Conservation (phyloP, 2,888 invertebrate species). For the Pyralis farinalis region DNA sequence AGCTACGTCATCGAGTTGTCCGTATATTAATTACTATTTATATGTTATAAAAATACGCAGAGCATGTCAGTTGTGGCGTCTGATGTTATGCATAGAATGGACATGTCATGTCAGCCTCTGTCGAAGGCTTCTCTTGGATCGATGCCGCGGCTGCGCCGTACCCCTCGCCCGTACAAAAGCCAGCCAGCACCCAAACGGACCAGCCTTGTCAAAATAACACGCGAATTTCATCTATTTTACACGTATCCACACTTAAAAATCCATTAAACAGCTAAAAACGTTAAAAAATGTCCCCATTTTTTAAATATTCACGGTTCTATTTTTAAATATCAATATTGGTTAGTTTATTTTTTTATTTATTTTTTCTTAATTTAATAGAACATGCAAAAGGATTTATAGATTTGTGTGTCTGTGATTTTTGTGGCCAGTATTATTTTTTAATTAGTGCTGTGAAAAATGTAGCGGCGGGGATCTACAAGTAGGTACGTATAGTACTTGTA, state of each 20-base stretch:
- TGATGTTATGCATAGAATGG: neutral
- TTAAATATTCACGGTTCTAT: neutral
- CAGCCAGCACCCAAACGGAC: conserved; percentile 51
- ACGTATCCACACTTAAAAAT: conserved; percentile 24
- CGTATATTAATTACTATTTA: too few relatives aligned
- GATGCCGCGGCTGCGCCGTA: conserved; percentile 63
- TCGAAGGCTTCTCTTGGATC: conserved; percentile 55
- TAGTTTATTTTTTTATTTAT: conserved; percentile 16
- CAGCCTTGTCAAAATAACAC: conserved; percentile 68
- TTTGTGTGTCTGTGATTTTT: conserved; percentile 36
- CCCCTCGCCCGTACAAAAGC: conserved; percentile 59
- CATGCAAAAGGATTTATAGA: conserved; percentile 21
- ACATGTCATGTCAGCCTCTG: conserved; percentile 22
- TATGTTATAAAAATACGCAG: too few relatives aligned
- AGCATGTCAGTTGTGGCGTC: neutral
- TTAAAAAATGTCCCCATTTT: conserved; percentile 12
- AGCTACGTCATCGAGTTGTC: too few relatives aligned
- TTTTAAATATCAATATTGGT: conserved; percentile 9
- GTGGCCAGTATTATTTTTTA: conserved; percentile 37
- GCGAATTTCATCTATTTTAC: conserved; percentile 45
- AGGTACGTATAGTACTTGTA: conserved; percentile 50
- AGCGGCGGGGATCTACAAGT: conserved; percentile 37
- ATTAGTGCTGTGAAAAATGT: conserved; percentile 56
- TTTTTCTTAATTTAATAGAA: conserved; percentile 23
- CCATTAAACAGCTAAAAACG: conserved; percentile 10